Evolutionary conservation across 30 jellyfish, hydroid and myxozoan genomes (phyloP), one percentile per base, ranked within the genome.

Genomic region (Aurelia coerulea): DNA sequence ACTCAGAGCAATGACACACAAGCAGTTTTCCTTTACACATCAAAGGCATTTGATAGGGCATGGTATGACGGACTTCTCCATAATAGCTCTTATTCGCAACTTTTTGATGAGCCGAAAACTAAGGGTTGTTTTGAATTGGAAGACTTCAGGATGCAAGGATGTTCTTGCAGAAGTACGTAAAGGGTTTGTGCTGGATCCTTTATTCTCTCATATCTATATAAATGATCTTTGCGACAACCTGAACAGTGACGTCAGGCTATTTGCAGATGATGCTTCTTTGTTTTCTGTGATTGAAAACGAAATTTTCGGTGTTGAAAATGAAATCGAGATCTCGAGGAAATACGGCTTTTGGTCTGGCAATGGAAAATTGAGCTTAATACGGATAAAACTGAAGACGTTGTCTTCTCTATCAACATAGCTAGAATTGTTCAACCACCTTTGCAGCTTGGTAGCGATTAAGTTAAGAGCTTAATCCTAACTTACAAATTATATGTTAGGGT

Each of bases 401-500:
- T 65, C 35, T 18, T 65, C 18, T 65, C 76, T 32, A 0, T 0
- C 76, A 65, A 65, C 0, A 32, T 10, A 65, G 76, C 29, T 65
- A 18, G 76, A 65, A 65, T 18, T 65, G 76, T 65, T 23, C 29
- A 23, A 23, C 29, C 29, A 23, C 76, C 35, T 23, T 18, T 65
- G 18, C 35, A n/a, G 11, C 46, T n/a, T 10, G 76, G 76, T 65
- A 65, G 18, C 46, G 76, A n/a, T 32, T 12, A 65, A 65, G 0
- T 65, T 32, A 65, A 65, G 18, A 19, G 46, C 74, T 41, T 80
- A 34, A 80, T 68, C 83, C 83, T 33, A 37, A 33, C 74, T 62
- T 65, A 80, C 34, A 80, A 80, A 62, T 58, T 80, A 65, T 80
- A 65, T 65, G 73, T 49, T 33, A 80, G 90, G 72, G 54, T 79